phyloP scores from a whole-genome alignment of 2,888 invertebrate genomes.

The Yponomeuta malinellus region DNA sequence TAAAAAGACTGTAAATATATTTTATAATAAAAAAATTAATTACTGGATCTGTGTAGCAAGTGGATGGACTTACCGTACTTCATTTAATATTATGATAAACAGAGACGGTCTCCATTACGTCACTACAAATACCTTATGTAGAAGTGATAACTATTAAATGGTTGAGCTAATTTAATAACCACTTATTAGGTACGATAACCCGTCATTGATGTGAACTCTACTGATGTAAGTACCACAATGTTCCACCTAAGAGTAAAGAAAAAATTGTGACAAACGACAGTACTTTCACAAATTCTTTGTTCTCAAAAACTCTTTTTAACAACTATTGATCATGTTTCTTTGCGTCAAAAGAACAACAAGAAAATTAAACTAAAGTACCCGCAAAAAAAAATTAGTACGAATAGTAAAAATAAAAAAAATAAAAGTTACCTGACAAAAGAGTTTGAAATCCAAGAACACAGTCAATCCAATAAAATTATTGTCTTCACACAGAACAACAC shows the following conservation, averaged over 20 bases:
- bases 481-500: conserved; percentile 6
- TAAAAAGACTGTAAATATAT: neutral
- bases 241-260: neutral
- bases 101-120: neutral
- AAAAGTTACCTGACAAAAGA: conserved; percentile 9
- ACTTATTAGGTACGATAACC: neutral
- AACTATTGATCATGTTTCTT: neutral
- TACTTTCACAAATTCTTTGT: conserved; percentile 14
- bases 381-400: neutral
- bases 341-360: neutral
- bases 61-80: neutral
- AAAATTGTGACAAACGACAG: neutral
- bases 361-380: neutral
- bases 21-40: neutral
- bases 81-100: neutral
- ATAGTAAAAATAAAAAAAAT: neutral
- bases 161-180: neutral
- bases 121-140: neutral
- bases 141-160: neutral
- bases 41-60: neutral
- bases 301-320: neutral
- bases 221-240: neutral
- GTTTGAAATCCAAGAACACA: conserved; percentile 7
- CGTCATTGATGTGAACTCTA: neutral
- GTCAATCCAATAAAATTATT: conserved; percentile 1